These are phyloP conservation scores for Cuculus canorus DNA, from an alignment of 2,797 vertebrate species.

Conservation along the genomic window DNA sequence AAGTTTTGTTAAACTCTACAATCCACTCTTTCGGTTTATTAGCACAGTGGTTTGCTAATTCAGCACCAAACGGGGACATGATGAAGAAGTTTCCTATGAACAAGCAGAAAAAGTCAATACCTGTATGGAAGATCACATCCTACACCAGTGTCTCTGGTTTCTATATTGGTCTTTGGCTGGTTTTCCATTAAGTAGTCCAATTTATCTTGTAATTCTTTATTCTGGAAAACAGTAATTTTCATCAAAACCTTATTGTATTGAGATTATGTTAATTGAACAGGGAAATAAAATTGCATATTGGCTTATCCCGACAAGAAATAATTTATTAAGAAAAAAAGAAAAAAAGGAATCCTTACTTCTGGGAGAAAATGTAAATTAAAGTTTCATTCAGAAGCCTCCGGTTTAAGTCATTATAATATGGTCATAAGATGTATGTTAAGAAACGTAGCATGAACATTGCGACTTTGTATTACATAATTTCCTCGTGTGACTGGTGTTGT, in stretches of 20 bases:
- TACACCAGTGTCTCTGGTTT: slow-evolving; percentile 89
- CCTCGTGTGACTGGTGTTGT: not conserved
- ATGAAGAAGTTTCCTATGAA: not conserved
- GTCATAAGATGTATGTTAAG: not conserved
- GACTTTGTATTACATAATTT: not conserved
- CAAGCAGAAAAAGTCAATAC: slow-evolving; percentile 74
- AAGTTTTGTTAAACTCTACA: not conserved
- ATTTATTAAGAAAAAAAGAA: not conserved
- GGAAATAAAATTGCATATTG: not conserved
- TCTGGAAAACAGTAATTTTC: slow-evolving; percentile 79
- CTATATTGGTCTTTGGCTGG: slow-evolving; percentile 76
- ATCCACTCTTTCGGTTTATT: not conserved
- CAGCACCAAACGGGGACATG: not conserved
- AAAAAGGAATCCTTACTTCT: not conserved
- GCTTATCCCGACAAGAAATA: not conserved
- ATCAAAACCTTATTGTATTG: not conserved
- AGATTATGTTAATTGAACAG: not conserved
- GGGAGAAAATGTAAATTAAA: not conserved
- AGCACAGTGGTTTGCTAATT: not conserved
- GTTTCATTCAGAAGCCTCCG: not conserved
- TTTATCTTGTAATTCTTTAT: slow-evolving; percentile 98
- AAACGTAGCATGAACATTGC: not conserved
- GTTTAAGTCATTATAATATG: not conserved
- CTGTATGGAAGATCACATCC: slow-evolving; percentile 87
- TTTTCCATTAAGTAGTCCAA: slow-evolving; percentile 94